Evolutionary conservation across 2,797 vertebrate species (phyloP).

Genomic region (Champsocephalus gunnari): DNA sequence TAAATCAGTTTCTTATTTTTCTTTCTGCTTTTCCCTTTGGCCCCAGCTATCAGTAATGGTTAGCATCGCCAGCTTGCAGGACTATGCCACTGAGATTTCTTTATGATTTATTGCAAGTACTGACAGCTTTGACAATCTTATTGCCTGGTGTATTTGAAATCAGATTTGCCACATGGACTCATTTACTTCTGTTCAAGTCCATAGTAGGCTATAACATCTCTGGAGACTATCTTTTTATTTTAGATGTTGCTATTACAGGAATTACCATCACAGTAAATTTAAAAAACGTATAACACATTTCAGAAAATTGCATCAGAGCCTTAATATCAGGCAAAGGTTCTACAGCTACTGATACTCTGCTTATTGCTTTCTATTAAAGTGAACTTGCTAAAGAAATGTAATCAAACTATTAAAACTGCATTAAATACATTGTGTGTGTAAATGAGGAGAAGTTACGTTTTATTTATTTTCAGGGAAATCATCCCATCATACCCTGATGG

Average conservation of each 20-base stretch:
- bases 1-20: neutral
- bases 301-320: constrained; percentile 7
- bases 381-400: neutral
- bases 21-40: neutral
- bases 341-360: neutral
- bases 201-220: neutral
- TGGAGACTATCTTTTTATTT: neutral
- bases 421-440: neutral
- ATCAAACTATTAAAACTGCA: neutral
- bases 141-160: neutral
- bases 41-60: neutral
- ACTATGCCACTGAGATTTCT: neutral
- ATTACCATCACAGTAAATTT: constrained; percentile 17
- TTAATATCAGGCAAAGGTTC: neutral
- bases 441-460: neutral
- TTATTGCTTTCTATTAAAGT: constrained; percentile 1
- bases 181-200: constrained; percentile 4
- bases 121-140: neutral
- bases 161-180: constrained; percentile 4
- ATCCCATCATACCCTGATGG: too few relatives aligned
- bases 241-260: neutral
- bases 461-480: too few relatives aligned
- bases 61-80: neutral
- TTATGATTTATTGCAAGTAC: neutral
- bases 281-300: constrained; percentile 2